phyloP scores from a whole-genome alignment of 2,888 invertebrate species.

The Ennomos quercinarius region DNA sequence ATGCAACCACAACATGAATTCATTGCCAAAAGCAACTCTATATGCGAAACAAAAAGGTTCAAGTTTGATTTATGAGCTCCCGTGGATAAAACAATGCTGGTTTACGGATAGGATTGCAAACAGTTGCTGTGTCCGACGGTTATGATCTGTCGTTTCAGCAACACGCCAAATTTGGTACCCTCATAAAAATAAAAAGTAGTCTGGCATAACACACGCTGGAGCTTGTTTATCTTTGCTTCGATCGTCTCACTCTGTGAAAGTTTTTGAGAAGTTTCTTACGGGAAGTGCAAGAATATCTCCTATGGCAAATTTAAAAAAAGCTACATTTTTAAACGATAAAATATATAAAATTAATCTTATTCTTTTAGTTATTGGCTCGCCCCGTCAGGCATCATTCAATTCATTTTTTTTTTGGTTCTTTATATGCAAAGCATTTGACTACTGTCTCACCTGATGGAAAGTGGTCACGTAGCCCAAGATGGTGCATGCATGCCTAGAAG shows the following conservation, averaged over 20 bases:
- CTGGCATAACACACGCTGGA: conserved; percentile 67
- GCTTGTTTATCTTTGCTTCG: conserved; percentile 55
- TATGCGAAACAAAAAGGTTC: conserved; percentile 46
- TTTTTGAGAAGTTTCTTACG: conserved; percentile 30
- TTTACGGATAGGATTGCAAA: conserved; percentile 73
- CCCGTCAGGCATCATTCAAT: too few relatives aligned
- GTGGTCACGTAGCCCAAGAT: too few relatives aligned
- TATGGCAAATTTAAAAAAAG: too few relatives aligned
- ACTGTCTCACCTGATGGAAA: too few relatives aligned
- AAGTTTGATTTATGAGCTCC: conserved; percentile 45
- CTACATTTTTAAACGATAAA: too few relatives aligned
- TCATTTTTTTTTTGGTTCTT: too few relatives aligned
- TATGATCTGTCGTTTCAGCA: conserved; percentile 79
- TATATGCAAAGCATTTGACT: too few relatives aligned
- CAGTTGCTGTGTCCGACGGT: conserved; percentile 79
- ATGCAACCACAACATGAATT: conserved; percentile 58
- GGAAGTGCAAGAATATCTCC: conserved; percentile 27
- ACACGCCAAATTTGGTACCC: conserved; percentile 78
- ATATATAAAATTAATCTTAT: too few relatives aligned
- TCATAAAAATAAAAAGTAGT: conserved; percentile 79
- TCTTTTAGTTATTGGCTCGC: too few relatives aligned
- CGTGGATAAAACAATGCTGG: conserved; percentile 64
- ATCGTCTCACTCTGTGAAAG: conserved; percentile 41
- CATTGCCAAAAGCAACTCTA: conserved; percentile 51
- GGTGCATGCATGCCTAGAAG: too few relatives aligned